These are phyloP conservation scores for Etheostoma perlongum DNA, from an alignment of 2,797 vertebrate genomes.

Conservation along the genomic window DNA sequence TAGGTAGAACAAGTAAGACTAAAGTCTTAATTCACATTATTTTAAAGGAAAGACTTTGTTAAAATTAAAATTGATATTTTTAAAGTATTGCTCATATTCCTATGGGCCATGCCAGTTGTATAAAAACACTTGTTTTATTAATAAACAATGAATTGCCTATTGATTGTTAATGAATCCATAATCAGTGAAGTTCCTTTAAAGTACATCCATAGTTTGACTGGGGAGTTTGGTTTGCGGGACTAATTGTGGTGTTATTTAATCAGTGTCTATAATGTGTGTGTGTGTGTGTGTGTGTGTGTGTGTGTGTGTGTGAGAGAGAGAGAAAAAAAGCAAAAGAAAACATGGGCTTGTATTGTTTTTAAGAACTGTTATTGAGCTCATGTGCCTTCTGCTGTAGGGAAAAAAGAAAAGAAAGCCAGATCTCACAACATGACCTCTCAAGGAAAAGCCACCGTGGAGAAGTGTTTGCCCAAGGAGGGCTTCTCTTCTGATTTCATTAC, in stretches of 20 bases:
- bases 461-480: constrained; percentile 16
- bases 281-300: neutral
- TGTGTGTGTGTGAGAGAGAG: neutral
- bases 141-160: neutral
- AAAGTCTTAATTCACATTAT: neutral
- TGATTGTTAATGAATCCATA: neutral
- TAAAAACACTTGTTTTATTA: neutral
- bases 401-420: constrained; percentile 32
- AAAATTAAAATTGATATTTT: neutral
- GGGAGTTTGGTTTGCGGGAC: constrained; percentile 10
- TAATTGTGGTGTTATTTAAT: constrained; percentile 6
- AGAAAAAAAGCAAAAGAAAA: constrained; percentile 55
- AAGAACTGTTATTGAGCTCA: constrained; percentile 47
- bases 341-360: constrained; percentile 62
- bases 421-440: constrained; percentile 38
- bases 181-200: neutral
- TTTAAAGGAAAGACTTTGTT: neutral
- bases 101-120: neutral
- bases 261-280: neutral
- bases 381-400: constrained; percentile 54
- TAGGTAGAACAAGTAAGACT: neutral
- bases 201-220: neutral
- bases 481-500: constrained; percentile 26
- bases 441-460: constrained; percentile 19
- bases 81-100: neutral